A percentile compares a stretch with the other conserved stretches of the same genome.
phyloP scores from a whole-genome alignment of 2,113 vertebrate genomes.

The Oryzias melastigma region DNA sequence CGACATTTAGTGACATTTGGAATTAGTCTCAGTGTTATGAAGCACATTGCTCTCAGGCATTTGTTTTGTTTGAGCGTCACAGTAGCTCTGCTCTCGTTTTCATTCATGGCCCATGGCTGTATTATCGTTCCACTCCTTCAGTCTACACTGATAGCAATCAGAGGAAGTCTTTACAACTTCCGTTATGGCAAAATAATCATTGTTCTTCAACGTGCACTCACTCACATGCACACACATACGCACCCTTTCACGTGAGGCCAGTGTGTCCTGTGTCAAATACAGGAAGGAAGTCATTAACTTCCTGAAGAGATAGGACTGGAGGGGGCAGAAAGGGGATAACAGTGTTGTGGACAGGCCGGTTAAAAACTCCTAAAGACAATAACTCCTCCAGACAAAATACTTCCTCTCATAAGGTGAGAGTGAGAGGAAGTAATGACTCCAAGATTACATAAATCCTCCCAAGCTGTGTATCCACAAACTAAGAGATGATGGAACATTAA shows the following conservation, averaged over 20 bases:
- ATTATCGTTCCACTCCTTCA: constrained; percentile 44
- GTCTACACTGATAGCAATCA: constrained; percentile 58
- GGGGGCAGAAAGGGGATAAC: constrained; percentile 57
- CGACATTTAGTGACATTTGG: constrained; percentile 46
- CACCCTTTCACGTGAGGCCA: neutral
- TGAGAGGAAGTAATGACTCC: neutral
- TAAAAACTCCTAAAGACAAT: constrained; percentile 36
- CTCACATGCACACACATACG: constrained; percentile 1
- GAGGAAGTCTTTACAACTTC: constrained; percentile 69
- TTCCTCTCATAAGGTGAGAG: neutral
- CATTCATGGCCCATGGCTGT: constrained; percentile 41
- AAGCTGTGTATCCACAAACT: too few species aligned
- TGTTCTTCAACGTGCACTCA: constrained; percentile 26
- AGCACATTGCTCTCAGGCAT: constrained; percentile 25
- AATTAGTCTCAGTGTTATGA: constrained; percentile 26
- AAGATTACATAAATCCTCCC: too few species aligned
- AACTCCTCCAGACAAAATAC: constrained; percentile 14
- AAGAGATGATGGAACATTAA: too few species aligned
- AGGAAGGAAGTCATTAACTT: constrained; percentile 72
- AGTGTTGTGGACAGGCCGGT: constrained; percentile 27
- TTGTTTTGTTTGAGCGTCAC: constrained; percentile 39
- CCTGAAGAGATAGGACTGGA: constrained; percentile 47
- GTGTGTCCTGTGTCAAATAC: constrained; percentile 44
- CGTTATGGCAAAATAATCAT: constrained; percentile 64
- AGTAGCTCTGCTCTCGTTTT: constrained; percentile 34